Evolutionary conservation across 2,888 invertebrate species (phyloP), one percentile per base, ranked within the genome.

Genomic region (Liopterus haemorrhoidalis): DNA sequence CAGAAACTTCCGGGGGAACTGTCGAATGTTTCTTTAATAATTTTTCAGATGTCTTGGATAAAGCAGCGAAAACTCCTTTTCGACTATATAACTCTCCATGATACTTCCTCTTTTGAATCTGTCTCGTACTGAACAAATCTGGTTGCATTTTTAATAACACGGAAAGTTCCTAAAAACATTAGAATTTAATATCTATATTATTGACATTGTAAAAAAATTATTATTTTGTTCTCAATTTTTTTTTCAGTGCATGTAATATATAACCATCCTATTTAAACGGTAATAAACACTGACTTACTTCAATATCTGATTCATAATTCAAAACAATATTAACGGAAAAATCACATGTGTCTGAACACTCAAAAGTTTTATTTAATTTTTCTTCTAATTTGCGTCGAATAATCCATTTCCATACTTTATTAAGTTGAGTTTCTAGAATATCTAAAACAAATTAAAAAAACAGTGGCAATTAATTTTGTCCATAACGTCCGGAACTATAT

Each of bases 371-470:
- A 9, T 67, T 65, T 1, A 83, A 66, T 33, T 65, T 60, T 9
- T 67, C 47, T 11, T 79, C 77, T 15, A 90, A 65, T 41, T 68
- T 66, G 0, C 75, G 70, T 39, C 81, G 80, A 40, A 81, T 72
- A 8, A 79, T 73, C 71, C 82, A 79, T 65, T 89, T 89, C 76
- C 87, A 88, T 0, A 82, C 81, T 61, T 89, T 87, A 61, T 91
- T 92, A 1, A 85, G 62, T 0, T 80, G 70, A 12, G 76, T 74
- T 57, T 76, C 64, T 1, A 64, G 63, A 28, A 52, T 54, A 14
- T 52, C 53, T 54, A 42, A n/a, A n/a, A n/a, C n/a, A n/a, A n/a
- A n/a, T n/a, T n/a, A n/a, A n/a, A n/a, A n/a, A n/a, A n/a, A n/a
- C n/a, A n/a, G n/a, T n/a, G n/a, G n/a, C n/a, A n/a, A n/a, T n/a